These are phyloP conservation scores for Heteropelma amictum DNA, from an alignment of 2,888 invertebrate genomes.

Conservation along the genomic window DNA sequence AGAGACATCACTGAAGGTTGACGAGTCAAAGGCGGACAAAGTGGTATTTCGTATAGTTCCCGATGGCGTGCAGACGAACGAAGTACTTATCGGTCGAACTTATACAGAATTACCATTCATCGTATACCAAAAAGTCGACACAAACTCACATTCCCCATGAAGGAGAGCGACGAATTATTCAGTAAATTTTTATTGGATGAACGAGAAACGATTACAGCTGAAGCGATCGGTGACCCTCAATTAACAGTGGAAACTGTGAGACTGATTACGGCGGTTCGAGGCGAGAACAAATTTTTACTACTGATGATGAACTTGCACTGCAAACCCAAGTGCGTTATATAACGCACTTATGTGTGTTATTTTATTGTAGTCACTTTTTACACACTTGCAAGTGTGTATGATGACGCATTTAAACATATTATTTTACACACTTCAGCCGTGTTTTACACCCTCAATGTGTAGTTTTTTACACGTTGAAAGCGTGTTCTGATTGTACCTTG, in stretches of 20 bases:
- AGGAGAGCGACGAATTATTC: no score
- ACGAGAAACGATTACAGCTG: no score
- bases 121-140: background rate
- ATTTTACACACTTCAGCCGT: background rate
- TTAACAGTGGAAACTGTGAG: background rate
- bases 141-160: background rate
- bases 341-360: background rate
- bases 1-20: background rate
- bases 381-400: background rate
- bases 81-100: slow-evolving; percentile 7
- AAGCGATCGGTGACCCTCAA: no score
- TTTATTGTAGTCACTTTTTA: background rate
- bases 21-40: background rate
- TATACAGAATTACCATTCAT: background rate
- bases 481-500: background rate
- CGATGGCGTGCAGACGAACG: background rate
- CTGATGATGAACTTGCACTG: background rate
- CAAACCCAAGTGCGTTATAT: slow-evolving; percentile 4
- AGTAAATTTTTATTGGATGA: no score
- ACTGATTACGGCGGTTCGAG: background rate
- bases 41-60: background rate
- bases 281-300: background rate
- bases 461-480: background rate
- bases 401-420: background rate
- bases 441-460: background rate